Conservation (phyloP, 2,113 vertebrate species). For the Gila orcuttii region DNA sequence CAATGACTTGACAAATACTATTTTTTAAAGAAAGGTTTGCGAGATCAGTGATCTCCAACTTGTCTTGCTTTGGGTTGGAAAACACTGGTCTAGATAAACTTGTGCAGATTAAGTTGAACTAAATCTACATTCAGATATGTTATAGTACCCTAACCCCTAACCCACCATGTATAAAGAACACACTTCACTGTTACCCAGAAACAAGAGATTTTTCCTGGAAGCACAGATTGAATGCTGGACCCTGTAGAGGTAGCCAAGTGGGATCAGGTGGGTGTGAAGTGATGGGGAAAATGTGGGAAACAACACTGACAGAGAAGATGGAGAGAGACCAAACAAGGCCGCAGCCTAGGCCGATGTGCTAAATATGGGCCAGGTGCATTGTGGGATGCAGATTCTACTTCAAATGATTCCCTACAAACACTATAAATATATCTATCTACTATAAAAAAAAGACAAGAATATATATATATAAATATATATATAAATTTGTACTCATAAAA, state of each 20-base stretch:
- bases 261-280: conserved; percentile 62
- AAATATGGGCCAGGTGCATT: conserved; percentile 44
- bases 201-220: conserved; percentile 36
- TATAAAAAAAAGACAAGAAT: background rate
- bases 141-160: background rate
- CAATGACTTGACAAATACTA: background rate
- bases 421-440: background rate
- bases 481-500: background rate
- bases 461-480: background rate
- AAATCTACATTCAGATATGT: conserved; percentile 12
- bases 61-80: background rate
- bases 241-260: conserved; percentile 28
- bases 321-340: conserved; percentile 34
- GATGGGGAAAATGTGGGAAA: conserved; percentile 57
- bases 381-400: background rate
- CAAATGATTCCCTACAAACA: conserved; percentile 21
- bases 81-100: background rate
- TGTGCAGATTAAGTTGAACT: background rate
- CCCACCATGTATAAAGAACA: conserved; percentile 5
- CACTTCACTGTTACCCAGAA: conserved; percentile 5
- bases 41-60: background rate
- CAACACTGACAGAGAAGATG: conserved; percentile 32
- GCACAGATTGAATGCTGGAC: conserved; percentile 40
- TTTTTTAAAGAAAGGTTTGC: background rate
- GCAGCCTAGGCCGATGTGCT: conserved; percentile 33